Conservation (phyloP, 2,113 vertebrate species). For the Zapus hudsonius region DNA sequence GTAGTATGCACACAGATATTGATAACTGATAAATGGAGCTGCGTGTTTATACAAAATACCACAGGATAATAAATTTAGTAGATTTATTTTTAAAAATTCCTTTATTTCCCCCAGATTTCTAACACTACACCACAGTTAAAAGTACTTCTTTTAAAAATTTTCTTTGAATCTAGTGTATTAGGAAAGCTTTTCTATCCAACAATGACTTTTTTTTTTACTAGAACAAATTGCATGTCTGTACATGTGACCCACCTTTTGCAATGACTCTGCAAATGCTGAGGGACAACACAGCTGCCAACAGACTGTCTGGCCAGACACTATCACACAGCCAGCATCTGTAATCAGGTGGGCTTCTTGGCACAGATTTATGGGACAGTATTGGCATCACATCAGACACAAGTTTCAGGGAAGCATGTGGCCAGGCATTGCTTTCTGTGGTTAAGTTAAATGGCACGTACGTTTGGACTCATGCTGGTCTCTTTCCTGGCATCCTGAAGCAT, state of each 20-base stretch:
- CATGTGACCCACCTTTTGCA: neutral
- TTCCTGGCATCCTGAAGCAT: neutral
- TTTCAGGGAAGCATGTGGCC: rapidly evolving
- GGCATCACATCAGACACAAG: neutral
- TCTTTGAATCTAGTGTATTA: neutral
- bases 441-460: neutral
- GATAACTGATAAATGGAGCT: neutral
- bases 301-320: rapidly evolving
- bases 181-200: neutral
- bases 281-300: neutral
- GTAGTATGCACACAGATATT: neutral
- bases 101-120: neutral
- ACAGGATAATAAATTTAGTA: neutral
- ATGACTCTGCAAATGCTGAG: neutral
- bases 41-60: neutral
- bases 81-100: neutral
- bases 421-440: rapidly evolving
- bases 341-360: neutral
- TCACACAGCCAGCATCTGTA: rapidly evolving
- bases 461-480: no score
- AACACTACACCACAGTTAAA: neutral
- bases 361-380: neutral
- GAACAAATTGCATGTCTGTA: rapidly evolving
- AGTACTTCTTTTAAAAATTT: neutral
- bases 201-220: neutral